phyloP scores from a whole-genome alignment of 1,140 invertebrate genomes.

The Cecropterus lyciades region DNA sequence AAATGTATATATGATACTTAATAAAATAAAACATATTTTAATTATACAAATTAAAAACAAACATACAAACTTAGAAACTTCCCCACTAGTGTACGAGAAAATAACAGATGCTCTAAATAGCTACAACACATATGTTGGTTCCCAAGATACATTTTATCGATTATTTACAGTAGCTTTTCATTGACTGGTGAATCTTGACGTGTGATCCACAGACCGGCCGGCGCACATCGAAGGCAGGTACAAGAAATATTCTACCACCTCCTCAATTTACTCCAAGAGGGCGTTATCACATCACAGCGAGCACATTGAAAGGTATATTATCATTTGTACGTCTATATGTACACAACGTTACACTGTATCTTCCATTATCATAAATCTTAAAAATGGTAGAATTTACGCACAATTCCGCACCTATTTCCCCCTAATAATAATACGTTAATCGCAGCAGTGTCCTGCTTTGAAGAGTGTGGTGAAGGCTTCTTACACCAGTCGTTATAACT shows the following conservation, averaged over 20 bases:
- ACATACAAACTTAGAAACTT: no score
- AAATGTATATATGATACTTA: no score
- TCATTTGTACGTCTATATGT: background rate
- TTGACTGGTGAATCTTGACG: conserved; percentile 40
- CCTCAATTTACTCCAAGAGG: conserved; percentile 77
- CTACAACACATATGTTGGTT: conserved; percentile 28
- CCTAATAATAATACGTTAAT: no score
- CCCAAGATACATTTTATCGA: conserved; percentile 52
- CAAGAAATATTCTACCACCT: conserved; percentile 80
- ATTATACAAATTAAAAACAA: no score
- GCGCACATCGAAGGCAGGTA: conserved; percentile 78
- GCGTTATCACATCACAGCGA: conserved; percentile 77
- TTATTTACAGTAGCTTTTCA: conserved; percentile 44
- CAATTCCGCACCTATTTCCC: no score
- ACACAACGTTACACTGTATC: no score
- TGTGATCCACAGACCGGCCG: conserved; percentile 67
- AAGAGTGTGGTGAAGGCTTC: no score
- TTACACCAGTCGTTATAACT: no score
- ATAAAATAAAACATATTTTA: no score
- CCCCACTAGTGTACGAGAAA: background rate
- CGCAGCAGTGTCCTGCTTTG: no score
- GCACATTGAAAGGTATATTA: conserved; percentile 72
- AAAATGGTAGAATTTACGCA: no score
- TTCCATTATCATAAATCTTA: no score
- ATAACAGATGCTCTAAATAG: conserved; percentile 5